Percentiles rank a stretch among this genome's conserved stretches.
Evolutionary conservation across 2,797 vertebrate genomes (phyloP).

Genomic region (Gila robusta): DNA sequence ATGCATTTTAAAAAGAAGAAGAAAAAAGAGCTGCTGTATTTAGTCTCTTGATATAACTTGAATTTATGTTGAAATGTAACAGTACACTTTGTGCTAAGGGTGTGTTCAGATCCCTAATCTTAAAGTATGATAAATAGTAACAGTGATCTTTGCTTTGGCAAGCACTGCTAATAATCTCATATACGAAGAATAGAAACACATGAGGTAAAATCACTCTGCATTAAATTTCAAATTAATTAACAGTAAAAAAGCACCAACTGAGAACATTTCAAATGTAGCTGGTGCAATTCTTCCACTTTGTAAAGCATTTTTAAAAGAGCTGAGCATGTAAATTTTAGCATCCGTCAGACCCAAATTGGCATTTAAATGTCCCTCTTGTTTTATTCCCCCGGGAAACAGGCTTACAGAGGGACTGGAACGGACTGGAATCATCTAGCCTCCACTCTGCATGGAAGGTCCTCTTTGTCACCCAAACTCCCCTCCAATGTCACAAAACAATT

Average conservation of each 20-base stretch:
- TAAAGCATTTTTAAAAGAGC: constrained; percentile 58
- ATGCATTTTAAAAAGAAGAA: not conserved
- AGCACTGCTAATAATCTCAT: not conserved
- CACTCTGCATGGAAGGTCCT: constrained; percentile 45
- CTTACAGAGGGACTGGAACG: constrained; percentile 52
- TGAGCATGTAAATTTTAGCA: constrained; percentile 53
- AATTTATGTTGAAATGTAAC: not conserved
- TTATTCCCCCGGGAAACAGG: constrained; percentile 60
- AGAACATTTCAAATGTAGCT: not conserved
- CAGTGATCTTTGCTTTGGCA: not conserved
- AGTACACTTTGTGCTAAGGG: not conserved
- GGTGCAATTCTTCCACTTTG: constrained; percentile 30
- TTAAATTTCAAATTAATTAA: constrained; percentile 23
- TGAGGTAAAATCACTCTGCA: constrained; percentile 13
- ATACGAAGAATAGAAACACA: not conserved
- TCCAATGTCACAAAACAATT: constrained; percentile 65
- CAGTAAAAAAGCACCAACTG: constrained; percentile 1
- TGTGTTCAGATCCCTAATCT: not conserved
- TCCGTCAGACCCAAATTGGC: constrained; percentile 56
- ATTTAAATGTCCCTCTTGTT: constrained; percentile 62
- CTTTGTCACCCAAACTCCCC: constrained; percentile 52
- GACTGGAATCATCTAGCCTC: constrained; percentile 48
- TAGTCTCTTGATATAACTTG: not conserved
- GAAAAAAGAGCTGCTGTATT: not conserved
- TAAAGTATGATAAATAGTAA: not conserved